Conservation (phyloP, 1,140 invertebrate species). For the Papilio polytes region DNA sequence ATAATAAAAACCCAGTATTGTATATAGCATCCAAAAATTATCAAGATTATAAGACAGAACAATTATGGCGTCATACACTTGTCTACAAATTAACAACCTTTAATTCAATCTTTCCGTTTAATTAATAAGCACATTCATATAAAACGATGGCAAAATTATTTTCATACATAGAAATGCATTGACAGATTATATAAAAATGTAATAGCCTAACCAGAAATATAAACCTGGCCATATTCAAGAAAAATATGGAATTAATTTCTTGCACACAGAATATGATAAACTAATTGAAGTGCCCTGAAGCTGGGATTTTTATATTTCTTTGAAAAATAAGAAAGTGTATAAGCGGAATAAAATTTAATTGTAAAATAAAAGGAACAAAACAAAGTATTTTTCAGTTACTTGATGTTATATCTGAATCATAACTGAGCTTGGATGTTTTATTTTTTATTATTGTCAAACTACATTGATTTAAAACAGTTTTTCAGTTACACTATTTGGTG, state of each 20-base stretch:
- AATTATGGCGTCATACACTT: constrained; percentile 18
- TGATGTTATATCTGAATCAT: background rate
- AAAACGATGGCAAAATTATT: constrained; percentile 4
- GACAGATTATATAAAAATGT: constrained; percentile 2
- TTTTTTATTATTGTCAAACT: background rate
- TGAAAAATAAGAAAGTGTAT: background rate
- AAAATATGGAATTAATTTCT: too few species aligned
- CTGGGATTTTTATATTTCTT: too few species aligned
- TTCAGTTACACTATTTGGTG: background rate
- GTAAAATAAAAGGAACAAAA: background rate
- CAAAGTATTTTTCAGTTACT: background rate
- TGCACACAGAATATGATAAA: too few species aligned
- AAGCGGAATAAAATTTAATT: background rate
- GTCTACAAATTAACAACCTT: constrained; percentile 31
- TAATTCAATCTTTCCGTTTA: constrained; percentile 35
- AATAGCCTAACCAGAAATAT: too few species aligned
- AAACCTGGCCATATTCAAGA: too few species aligned
- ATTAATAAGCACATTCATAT: background rate
- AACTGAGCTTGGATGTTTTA: background rate
- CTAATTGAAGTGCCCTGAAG: too few species aligned
- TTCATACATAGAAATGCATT: background rate
- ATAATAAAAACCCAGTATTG: constrained; percentile 7
- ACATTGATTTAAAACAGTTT: background rate
- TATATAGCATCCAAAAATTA: constrained; percentile 22
- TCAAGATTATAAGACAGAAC: background rate